Percentiles rank a stretch among this genome's conserved stretches.
These are phyloP conservation scores for Gerris lacustris DNA, from an alignment of 2,888 invertebrate species.

Conservation along the genomic window DNA sequence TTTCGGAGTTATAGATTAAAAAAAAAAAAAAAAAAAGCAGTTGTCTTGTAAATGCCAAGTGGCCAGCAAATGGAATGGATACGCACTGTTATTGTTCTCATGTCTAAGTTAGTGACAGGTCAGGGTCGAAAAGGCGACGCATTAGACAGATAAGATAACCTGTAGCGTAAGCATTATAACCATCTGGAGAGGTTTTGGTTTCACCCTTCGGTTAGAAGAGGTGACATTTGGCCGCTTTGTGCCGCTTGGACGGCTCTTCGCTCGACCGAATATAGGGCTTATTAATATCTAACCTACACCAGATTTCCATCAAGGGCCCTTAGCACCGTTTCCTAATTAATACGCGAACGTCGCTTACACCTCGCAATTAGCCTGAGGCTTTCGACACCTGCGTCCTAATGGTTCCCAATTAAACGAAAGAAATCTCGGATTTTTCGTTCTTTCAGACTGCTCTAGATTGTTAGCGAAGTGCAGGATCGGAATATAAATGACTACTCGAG, in stretches of 20 bases:
- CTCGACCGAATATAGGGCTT: neutral
- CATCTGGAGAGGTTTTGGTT: neutral
- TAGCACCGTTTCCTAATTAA: neutral
- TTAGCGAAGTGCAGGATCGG: no score
- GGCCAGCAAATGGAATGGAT: neutral
- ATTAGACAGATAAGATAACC: constrained; percentile 1
- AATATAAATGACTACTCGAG: no score
- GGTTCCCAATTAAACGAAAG: neutral
- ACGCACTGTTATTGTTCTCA: neutral
- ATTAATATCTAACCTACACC: neutral
- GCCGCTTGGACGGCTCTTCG: neutral
- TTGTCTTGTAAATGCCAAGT: no score
- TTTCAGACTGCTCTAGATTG: no score
- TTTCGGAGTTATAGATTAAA: no score
- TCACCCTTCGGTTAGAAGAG: neutral
- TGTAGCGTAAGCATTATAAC: neutral
- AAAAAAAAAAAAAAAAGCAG: no score
- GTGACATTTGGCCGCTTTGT: constrained; percentile 1
- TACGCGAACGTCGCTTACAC: neutral
- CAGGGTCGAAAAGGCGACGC: neutral
- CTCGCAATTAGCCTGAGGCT: constrained; percentile 1
- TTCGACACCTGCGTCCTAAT: neutral
- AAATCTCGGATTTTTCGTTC: no score
- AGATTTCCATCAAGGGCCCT: neutral
- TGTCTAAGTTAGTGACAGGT: neutral